These are phyloP conservation scores for Hyperoplus lanceolatus DNA, from an alignment of 2,797 vertebrate species.

Conservation along the genomic window DNA sequence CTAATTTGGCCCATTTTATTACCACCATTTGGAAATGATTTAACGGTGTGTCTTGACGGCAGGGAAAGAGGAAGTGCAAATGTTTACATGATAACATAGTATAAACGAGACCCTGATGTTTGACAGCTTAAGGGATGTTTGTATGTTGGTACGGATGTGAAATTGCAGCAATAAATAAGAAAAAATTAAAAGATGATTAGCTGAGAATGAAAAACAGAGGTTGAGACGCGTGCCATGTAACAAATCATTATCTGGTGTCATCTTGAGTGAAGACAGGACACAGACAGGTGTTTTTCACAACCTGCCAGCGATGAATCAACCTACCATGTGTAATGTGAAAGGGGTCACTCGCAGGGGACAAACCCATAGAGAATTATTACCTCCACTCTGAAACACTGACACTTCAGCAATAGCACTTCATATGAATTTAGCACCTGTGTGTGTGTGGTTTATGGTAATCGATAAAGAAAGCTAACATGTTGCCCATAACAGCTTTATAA, in stretches of 20 bases:
- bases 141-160: neutral
- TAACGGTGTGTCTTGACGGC: conserved; percentile 2
- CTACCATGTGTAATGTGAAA: neutral
- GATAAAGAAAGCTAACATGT: neutral
- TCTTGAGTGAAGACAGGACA: neutral
- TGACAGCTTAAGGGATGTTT: neutral
- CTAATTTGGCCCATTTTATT: conserved; percentile 20
- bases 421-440: neutral
- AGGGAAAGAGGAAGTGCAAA: neutral
- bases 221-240: neutral
- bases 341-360: neutral
- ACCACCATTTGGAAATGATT: conserved; percentile 16
- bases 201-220: neutral
- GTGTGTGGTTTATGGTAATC: neutral
- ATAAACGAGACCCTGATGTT: neutral
- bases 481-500: neutral
- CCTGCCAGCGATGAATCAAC: neutral
- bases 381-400: neutral
- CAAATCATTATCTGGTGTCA: neutral
- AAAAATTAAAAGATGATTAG: neutral
- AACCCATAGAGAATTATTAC: neutral
- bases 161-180: too few relatives aligned
- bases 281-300: neutral
- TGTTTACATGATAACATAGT: neutral
- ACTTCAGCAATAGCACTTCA: neutral